Base-by-base conservation (phyloP, 2,888 invertebrate genomes). In the Didymodactylos carnosus region DNA sequence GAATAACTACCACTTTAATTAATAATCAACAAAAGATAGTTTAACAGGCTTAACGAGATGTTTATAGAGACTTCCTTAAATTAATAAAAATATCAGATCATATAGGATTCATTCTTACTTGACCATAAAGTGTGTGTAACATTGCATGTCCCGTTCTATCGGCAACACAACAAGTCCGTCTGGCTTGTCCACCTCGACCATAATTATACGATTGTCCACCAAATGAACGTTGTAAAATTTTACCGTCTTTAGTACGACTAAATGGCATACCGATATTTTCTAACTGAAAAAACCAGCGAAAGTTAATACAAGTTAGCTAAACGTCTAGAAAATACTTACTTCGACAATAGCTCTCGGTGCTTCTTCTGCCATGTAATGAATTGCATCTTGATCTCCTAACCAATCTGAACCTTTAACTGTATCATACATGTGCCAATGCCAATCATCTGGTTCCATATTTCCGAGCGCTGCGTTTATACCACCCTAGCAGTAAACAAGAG, bases 321-420 rank as follows among this genome's bases (percentile, higher is more conserved):
- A n/a, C n/a, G n/a, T n/a, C n/a, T n/a, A n/a, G n/a, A n/a, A n/a
- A n/a, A n/a, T n/a, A n/a, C n/a, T n/a, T 49, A 49, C 49, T 19
- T 49, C 49, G n/a, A 49, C 11, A 16, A 49, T 23, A 49, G 49
- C 49, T 23, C 49, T n/a, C 11, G 49, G 49, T 5, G 49, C 49
- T 49, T 49, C 23, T 49, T 49, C 23, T 8, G 49, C 11, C 49
- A 49, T 49, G n/a, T 49, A 49, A 23, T 49, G 49, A 23, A 49
- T 49, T 8, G 49, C 49, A 49, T 98, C 94, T 86, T 94, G 92
- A 83, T 95, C 95, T 78, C 95, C 95, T 39, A 97, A 87, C 95
- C 95, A 95, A 87, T 98, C 98, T 72, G 94, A 95, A 41, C 97
- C 97, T 84, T 95, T 95, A 0, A 95, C 91, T 11, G 95, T 95